Conservation (phyloP, 2,113 vertebrate genomes). For the Mus pahari region DNA sequence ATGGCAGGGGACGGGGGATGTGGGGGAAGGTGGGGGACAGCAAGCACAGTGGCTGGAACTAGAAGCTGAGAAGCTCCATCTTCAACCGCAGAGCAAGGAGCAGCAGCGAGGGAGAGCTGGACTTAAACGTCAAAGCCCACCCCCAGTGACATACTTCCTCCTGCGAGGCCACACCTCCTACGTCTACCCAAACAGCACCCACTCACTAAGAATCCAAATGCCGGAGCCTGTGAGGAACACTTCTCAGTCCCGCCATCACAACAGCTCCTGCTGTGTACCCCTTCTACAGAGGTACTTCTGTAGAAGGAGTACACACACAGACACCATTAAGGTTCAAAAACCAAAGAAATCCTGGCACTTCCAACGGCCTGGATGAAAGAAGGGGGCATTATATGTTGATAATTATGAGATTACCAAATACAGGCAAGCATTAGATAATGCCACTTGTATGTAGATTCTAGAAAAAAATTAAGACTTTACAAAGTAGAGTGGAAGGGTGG, state of each 20-base stretch:
- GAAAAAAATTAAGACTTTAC: not conserved
- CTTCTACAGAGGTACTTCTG: no score
- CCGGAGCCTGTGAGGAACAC: not conserved
- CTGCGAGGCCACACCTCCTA: not conserved
- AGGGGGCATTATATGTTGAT: not conserved
- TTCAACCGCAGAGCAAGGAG: not conserved
- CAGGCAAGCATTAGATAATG: not conserved
- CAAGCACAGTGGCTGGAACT: not conserved
- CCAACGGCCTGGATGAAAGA: not conserved
- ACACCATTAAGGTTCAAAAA: not conserved
- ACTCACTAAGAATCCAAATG: not conserved
- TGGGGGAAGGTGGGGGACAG: fast-evolving
- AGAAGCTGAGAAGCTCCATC: not conserved
- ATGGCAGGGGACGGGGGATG: no score
- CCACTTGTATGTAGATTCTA: not conserved
- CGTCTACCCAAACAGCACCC: not conserved
- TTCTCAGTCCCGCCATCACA: not conserved
- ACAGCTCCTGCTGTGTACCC: no score
- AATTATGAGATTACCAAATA: not conserved
- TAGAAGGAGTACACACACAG: no score
- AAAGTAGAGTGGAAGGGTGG: not conserved
- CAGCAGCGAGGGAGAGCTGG: not conserved
- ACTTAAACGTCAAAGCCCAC: not conserved
- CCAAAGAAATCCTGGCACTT: not conserved
- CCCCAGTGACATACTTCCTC: not conserved